Conservation (phyloP, 35 echinoderm and acorn worm species). For the Ptychodera flava region DNA sequence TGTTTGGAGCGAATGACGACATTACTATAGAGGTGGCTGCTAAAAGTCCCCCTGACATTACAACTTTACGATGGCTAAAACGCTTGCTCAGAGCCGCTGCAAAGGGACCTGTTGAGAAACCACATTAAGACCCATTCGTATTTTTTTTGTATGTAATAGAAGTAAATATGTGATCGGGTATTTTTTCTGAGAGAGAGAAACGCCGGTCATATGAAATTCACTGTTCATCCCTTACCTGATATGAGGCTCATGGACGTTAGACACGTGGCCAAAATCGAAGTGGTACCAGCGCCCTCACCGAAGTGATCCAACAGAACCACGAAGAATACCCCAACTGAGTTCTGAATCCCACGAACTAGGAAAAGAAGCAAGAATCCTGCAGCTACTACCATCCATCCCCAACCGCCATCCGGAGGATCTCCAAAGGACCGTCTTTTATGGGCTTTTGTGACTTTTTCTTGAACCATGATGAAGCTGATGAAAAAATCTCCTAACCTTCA, state of each 20-base stretch:
- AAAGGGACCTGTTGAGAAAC: background rate
- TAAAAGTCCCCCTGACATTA: background rate
- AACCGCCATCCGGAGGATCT: conserved; percentile 52
- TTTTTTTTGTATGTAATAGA: too few relatives aligned
- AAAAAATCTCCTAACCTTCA: too few relatives aligned
- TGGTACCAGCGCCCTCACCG: background rate
- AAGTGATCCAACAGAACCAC: background rate
- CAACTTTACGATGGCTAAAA: background rate
- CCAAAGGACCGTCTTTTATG: background rate
- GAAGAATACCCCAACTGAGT: background rate
- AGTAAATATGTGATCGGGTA: too few relatives aligned
- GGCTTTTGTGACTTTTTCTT: too few relatives aligned
- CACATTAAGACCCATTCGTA: too few relatives aligned
- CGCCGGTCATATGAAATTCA: too few relatives aligned
- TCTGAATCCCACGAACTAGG: background rate
- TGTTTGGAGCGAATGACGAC: background rate
- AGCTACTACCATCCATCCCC: conserved; percentile 79
- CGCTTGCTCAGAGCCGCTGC: background rate
- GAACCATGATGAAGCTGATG: too few relatives aligned
- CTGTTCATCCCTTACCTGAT: background rate
- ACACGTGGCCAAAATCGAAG: background rate
- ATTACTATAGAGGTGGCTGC: background rate
- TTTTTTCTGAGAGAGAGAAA: too few relatives aligned
- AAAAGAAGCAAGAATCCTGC: conserved; percentile 59
- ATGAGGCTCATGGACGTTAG: background rate